These are phyloP conservation scores for Graptemys geographica DNA, from an alignment of 2,797 vertebrate species.

Conservation along the genomic window DNA sequence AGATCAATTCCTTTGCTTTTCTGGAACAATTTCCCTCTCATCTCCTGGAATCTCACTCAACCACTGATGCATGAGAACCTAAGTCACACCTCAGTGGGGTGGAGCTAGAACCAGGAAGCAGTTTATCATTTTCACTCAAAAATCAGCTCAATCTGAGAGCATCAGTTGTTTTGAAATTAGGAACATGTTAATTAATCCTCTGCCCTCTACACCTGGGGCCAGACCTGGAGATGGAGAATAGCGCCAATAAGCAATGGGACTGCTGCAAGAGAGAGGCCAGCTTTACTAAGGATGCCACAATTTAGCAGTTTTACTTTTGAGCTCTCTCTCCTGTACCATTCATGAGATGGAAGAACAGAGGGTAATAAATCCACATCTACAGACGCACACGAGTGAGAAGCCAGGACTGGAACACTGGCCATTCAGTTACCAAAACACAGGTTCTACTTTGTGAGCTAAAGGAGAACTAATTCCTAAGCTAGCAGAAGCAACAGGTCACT, in stretches of 20 bases:
- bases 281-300: not conserved
- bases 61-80: not conserved
- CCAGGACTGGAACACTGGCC: not conserved
- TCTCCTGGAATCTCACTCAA: not conserved
- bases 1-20: not conserved
- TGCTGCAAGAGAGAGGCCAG: not conserved
- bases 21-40: not conserved
- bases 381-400: not conserved
- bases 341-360: not conserved
- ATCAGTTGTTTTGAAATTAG: not conserved
- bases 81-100: not conserved
- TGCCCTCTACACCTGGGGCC: not conserved
- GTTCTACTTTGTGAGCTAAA: not conserved
- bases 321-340: not conserved
- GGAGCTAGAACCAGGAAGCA: not conserved
- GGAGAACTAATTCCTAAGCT: not conserved
- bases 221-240: not conserved
- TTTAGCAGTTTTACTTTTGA: not conserved
- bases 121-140: not conserved
- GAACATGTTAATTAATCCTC: not conserved
- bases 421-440: rapidly evolving
- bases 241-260: not conserved
- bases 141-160: not conserved
- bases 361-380: not conserved
- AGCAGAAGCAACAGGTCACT: not conserved